Conservation (phyloP, 2,797 vertebrate species). For the Lerista edwardsae region DNA sequence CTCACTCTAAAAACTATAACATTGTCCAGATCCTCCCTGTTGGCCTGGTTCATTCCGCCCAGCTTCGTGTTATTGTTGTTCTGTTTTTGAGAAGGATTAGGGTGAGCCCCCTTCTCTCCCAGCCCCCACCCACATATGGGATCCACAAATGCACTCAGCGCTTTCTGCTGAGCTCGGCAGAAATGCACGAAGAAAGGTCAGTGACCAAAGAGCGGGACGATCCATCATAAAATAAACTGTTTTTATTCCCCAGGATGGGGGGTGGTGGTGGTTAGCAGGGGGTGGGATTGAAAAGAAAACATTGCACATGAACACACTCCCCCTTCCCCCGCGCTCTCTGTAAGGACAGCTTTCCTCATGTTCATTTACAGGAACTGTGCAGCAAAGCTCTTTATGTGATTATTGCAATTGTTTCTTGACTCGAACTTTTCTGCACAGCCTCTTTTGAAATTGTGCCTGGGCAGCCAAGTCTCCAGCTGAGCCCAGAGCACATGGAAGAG, state of each 20-base stretch:
- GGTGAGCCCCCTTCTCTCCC: conserved; percentile 46
- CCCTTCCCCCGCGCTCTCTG: conserved; percentile 27
- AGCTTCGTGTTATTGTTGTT: conserved; percentile 62
- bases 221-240: conserved; percentile 74
- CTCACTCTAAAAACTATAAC: conserved; percentile 26
- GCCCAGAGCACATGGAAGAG: conserved; percentile 51
- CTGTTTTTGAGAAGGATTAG: conserved; percentile 72
- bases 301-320: conserved; percentile 34
- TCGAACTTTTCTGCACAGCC: conserved; percentile 68
- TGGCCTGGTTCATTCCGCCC: not conserved
- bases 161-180: conserved; percentile 82
- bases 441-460: conserved; percentile 69
- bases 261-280: conserved; percentile 49
- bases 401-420: conserved; percentile 78
- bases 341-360: conserved; percentile 23
- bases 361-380: conserved; percentile 62
- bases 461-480: conserved; percentile 67
- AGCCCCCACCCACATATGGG: conserved; percentile 72
- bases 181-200: conserved; percentile 77
- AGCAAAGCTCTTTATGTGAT: conserved; percentile 77
- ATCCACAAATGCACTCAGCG: conserved; percentile 59
- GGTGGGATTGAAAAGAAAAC: conserved; percentile 53
- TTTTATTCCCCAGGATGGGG: conserved; percentile 75
- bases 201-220: conserved; percentile 73
- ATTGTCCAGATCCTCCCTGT: conserved; percentile 20